Evolutionary conservation across 2,888 invertebrate genomes (phyloP).

Genomic region (Digitonthophagus gazella): DNA sequence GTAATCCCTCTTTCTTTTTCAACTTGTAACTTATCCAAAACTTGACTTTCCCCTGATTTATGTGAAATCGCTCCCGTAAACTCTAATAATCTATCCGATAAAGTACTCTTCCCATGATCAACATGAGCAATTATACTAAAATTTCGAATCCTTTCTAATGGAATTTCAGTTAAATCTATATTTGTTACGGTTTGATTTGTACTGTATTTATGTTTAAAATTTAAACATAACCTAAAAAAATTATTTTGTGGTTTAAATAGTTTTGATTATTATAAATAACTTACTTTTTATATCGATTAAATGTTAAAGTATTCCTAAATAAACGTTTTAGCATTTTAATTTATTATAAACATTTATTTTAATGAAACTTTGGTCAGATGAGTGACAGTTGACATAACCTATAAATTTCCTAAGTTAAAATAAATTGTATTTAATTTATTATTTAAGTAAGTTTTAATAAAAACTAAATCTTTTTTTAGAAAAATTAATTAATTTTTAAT

Average conservation of each 20-base stretch:
- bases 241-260: neutral
- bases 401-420: too few relatives aligned
- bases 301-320: slow-evolving; percentile 1
- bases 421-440: too few relatives aligned
- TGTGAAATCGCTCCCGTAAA: slow-evolving; percentile 77
- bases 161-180: slow-evolving; percentile 41
- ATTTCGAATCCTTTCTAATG: slow-evolving; percentile 70
- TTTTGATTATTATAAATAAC: neutral
- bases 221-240: slow-evolving; percentile 10
- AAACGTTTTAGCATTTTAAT: slow-evolving; percentile 6
- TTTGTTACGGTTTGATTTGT: neutral
- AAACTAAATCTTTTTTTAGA: too few relatives aligned
- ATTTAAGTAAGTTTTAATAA: too few relatives aligned
- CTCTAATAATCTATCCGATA: slow-evolving; percentile 94
- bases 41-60: slow-evolving; percentile 66
- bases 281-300: slow-evolving; percentile 9
- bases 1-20: slow-evolving; percentile 97
- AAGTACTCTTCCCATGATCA: slow-evolving; percentile 97
- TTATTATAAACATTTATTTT: neutral
- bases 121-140: slow-evolving; percentile 99
- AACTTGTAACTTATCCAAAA: slow-evolving; percentile 78
- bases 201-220: slow-evolving; percentile 1
- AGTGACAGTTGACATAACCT: neutral
- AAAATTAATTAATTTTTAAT: too few relatives aligned
- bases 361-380: neutral